A percentile compares a stretch with the other conserved stretches of the same genome.
Conservation (phyloP, 2,888 invertebrate genomes). For the Tuta absoluta region DNA sequence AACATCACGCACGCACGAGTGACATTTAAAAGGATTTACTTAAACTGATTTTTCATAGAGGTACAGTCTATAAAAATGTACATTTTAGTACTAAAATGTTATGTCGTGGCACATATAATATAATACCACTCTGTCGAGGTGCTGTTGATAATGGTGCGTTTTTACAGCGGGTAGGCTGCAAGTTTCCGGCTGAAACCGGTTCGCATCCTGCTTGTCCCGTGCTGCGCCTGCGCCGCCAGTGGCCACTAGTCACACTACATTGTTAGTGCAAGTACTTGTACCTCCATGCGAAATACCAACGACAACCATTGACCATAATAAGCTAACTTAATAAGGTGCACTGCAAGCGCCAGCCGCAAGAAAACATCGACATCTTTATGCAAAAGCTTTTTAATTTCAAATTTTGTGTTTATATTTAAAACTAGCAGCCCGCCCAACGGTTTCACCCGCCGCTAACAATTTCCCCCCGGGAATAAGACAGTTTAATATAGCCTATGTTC, state of each 20-base stretch:
- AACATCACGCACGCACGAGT: too few species aligned
- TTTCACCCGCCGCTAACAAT: too few species aligned
- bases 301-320: constrained; percentile 38
- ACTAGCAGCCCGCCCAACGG: too few species aligned
- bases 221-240: constrained; percentile 30
- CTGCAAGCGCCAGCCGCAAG: constrained; percentile 24
- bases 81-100: too few species aligned
- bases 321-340: constrained; percentile 37
- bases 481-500: too few species aligned
- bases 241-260: constrained; percentile 56
- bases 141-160: constrained; percentile 42
- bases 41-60: too few species aligned
- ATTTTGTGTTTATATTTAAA: too few species aligned
- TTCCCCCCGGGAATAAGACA: too few species aligned
- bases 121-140: too few species aligned
- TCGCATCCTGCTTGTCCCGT: constrained; percentile 65
- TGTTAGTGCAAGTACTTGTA: constrained; percentile 41
- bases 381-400: neutral
- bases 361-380: neutral
- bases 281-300: constrained; percentile 48
- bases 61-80: too few species aligned
- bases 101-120: too few species aligned
- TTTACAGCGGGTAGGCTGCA: constrained; percentile 53
- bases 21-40: too few species aligned
- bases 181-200: constrained; percentile 51